Percentiles rank a stretch among this genome's conserved stretches.
phyloP scores from a whole-genome alignment of 2,113 vertebrate species.

The Melanerpes aurifrons region DNA sequence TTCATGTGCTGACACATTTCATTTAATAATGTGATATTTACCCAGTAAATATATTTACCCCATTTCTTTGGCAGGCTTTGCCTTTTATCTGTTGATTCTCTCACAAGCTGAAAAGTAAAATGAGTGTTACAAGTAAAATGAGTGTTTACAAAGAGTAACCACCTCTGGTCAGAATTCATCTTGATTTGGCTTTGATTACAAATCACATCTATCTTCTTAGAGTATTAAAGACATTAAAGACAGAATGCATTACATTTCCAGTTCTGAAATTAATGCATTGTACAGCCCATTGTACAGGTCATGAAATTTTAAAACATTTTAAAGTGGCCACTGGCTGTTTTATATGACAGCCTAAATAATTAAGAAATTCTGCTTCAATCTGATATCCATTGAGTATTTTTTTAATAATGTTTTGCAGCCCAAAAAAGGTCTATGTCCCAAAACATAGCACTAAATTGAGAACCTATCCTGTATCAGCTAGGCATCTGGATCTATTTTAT shows the following conservation, averaged over 20 bases:
- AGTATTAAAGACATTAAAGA: conserved; percentile 4
- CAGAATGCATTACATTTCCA: conserved; percentile 32
- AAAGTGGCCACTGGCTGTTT: not conserved
- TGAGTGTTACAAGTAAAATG: not conserved
- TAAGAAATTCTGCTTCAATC: conserved; percentile 18
- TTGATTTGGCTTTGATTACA: conserved; percentile 21
- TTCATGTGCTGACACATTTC: not conserved
- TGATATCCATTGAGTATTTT: not conserved
- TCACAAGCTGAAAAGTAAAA: conserved; percentile 23
- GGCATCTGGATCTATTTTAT: conserved; percentile 37
- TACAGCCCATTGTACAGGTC: not conserved
- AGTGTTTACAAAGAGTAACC: conserved; percentile 32
- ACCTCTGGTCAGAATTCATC: conserved; percentile 28
- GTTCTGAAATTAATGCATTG: conserved; percentile 41
- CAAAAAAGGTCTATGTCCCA: not conserved
- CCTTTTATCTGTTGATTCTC: conserved; percentile 16
- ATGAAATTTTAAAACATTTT: conserved; percentile 45
- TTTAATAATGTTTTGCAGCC: conserved; percentile 1
- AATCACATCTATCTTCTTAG: conserved; percentile 47
- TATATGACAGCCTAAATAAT: conserved; percentile 39
- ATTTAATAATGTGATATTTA: conserved; percentile 54
- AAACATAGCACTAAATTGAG: conserved; percentile 7
- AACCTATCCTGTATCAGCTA: conserved; percentile 42
- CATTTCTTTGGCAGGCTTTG: not conserved
- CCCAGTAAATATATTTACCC: conserved; percentile 44